Base-by-base conservation (phyloP, 2,888 invertebrate species). In the Drosophila siamana region DNA sequence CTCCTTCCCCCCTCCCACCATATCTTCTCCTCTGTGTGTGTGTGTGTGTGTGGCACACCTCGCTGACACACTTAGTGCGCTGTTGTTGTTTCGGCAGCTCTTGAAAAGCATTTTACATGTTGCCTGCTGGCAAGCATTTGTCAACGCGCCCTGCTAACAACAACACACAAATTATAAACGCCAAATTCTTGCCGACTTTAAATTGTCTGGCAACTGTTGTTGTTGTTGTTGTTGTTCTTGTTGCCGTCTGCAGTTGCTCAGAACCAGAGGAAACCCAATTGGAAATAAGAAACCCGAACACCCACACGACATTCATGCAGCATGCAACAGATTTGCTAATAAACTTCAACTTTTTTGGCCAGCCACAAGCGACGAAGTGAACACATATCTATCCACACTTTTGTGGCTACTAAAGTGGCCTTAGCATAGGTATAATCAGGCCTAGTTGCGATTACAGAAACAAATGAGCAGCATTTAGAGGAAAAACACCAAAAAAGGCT, bases 41-140 rank as follows among this genome's bases (percentile, higher is more conserved):
- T 50, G 15, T 50, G 13, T 40, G 16, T 44, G 13, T 11, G 0
- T 11, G 33, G 28, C 44, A 40, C 54, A 65, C 47, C 68, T 61
- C 15, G 54, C 11, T 26, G 43, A 70, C 36, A 59, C 15, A 51
- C 40, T 26, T 43, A 22, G 38, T 16, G 19, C 16, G 33, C 30
- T 48, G 52, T 52, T 26, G 19, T 16, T 8, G 24, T 43, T 55
- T 47, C 46, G 54, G 76, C 71, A 71, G 70, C 62, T 51, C 76
- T 69, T 70, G 55, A 70, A 70, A 76, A 62, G 24, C 33, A 16
- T 40, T 76, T 76, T 62, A 62, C 69, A 71, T 74, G 51, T 63
- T 67, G 47, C 44, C 41, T 41, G 47, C 69, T 69, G 75, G 75
- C 75, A 48, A 74, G 48, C 73, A 77, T 78, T 80, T 81, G 74